These are phyloP conservation scores for Norana najaformis DNA, from an alignment of 2,888 invertebrate genomes.

Conservation along the genomic window DNA sequence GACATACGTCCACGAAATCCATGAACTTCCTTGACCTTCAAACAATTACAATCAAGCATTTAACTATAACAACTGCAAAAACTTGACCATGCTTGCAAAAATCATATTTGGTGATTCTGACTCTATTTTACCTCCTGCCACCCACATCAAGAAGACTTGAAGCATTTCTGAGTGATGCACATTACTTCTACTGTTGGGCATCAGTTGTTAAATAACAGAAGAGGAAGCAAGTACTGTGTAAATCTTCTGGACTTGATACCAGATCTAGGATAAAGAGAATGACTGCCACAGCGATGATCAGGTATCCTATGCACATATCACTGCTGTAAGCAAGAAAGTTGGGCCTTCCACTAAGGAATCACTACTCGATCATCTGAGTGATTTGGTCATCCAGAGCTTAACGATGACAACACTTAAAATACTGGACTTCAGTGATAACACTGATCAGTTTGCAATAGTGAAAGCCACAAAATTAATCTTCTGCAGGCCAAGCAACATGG, in stretches of 20 bases:
- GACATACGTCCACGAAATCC: conserved; percentile 94
- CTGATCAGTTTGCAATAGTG: background rate
- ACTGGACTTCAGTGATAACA: background rate
- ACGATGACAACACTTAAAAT: too few relatives aligned
- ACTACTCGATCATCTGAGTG: background rate
- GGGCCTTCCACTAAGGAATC: background rate
- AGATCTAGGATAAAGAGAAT: background rate
- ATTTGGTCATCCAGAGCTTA: background rate
- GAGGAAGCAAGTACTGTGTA: background rate
- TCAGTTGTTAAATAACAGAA: background rate
- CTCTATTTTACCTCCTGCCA: background rate
- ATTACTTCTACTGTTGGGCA: too few relatives aligned
- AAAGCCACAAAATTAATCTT: background rate
- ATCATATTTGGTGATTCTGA: background rate
- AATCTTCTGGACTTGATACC: too few relatives aligned
- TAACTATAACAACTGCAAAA: background rate
- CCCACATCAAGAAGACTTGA: background rate
- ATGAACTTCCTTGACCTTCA: conserved; percentile 74
- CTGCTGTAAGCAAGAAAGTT: background rate
- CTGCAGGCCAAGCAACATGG: background rate
- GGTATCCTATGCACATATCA: too few relatives aligned
- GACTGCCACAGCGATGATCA: too few relatives aligned
- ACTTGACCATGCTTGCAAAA: background rate
- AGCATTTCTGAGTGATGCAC: background rate
- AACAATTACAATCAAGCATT: background rate